Conservation (phyloP, 2,888 invertebrate species). For the Cyaniris semiargus region DNA sequence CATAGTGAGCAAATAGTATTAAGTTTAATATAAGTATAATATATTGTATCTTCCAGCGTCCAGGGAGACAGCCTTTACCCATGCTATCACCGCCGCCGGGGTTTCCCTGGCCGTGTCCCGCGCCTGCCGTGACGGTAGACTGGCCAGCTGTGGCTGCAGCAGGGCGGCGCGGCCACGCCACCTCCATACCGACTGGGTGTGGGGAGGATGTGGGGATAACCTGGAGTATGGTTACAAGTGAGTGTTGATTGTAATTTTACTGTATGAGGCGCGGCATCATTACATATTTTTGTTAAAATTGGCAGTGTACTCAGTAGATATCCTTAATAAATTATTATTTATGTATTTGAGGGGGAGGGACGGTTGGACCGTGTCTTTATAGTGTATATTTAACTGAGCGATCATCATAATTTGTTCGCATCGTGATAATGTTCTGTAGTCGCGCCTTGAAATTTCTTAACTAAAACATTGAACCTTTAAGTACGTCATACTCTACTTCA, state of each 20-base stretch:
- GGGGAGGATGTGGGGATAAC: constrained; percentile 99
- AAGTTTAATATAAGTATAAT: no score
- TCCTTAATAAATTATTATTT: no score
- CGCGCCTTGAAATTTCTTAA: not conserved
- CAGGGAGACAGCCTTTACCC: constrained; percentile 94
- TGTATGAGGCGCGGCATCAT: no score
- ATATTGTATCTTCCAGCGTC: constrained; percentile 86
- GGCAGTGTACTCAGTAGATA: no score
- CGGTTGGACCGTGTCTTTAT: no score
- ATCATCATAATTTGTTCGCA: no score
- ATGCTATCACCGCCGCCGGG: constrained; percentile 93
- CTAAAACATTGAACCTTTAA: not conserved
- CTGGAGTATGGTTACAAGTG: constrained; percentile 97
- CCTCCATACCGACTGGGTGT: constrained; percentile 95
- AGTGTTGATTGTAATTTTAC: constrained; percentile 51
- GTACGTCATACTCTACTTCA: not conserved
- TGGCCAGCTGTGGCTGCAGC: constrained; percentile 95
- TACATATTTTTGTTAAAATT: no score
- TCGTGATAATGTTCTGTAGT: not conserved
- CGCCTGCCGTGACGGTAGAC: constrained; percentile 94
- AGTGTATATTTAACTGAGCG: no score
- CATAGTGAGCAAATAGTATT: no score
- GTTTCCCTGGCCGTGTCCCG: constrained; percentile 94
- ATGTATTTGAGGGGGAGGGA: no score
- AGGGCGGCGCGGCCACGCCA: constrained; percentile 89